A percentile compares a stretch with the other conserved stretches of the same genome.
Conservation (phyloP, 2,113 vertebrate species). For the Pleuronectes platessa region DNA sequence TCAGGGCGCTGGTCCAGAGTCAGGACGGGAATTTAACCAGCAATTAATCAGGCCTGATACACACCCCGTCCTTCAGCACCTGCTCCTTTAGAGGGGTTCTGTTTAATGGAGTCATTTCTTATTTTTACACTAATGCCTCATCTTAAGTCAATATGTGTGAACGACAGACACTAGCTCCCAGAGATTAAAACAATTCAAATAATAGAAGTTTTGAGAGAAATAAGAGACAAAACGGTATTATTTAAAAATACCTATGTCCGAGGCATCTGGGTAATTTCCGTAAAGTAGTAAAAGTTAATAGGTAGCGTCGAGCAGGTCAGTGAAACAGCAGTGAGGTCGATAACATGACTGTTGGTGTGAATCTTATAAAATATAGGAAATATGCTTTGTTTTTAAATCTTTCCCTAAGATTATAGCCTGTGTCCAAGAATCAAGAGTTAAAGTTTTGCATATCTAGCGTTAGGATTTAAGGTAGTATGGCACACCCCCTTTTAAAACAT, state of each 20-base stretch:
- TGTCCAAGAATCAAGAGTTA: conserved; percentile 90
- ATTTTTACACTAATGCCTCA: conserved; percentile 23
- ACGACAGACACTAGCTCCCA: conserved; percentile 63
- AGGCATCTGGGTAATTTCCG: conserved; percentile 86
- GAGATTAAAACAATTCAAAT: conserved; percentile 60
- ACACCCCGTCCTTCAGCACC: conserved; percentile 4
- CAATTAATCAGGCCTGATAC: conserved; percentile 21
- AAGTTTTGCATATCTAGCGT: conserved; percentile 98
- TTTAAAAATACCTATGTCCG: conserved; percentile 84
- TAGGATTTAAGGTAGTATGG: conserved; percentile 99
- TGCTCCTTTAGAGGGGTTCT: conserved; percentile 17
- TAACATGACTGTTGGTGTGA: conserved; percentile 77
- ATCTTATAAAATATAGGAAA: conserved; percentile 88
- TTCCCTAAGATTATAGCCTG: conserved; percentile 85
- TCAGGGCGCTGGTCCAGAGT: conserved; percentile 18
- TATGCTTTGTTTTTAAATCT: conserved; percentile 77
- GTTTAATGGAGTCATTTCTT: background rate
- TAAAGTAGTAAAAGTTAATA: conserved; percentile 90
- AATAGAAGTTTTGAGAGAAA: conserved; percentile 73
- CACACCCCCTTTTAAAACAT: conserved; percentile 93
- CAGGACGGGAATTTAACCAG: conserved; percentile 19
- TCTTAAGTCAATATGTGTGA: conserved; percentile 16
- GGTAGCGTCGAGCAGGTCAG: conserved; percentile 80
- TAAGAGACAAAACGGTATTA: conserved; percentile 81
- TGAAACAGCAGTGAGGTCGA: conserved; percentile 74